Percentiles rank a stretch among this genome's conserved stretches.
phyloP scores from a whole-genome alignment of 2,797 vertebrate genomes.

The Ara ararauna region DNA sequence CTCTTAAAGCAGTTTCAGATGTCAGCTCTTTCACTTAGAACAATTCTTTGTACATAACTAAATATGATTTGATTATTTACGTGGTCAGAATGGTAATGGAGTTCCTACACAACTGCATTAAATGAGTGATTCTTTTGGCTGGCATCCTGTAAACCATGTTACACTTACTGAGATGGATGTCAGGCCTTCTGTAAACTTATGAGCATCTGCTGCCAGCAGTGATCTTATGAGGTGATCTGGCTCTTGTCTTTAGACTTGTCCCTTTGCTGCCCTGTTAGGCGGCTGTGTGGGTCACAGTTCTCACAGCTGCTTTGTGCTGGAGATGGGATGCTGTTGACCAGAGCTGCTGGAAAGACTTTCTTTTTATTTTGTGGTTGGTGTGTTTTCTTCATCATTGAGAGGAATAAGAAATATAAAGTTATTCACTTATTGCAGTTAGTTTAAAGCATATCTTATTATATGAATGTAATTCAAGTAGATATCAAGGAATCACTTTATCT shows the following conservation, averaged over 20 bases:
- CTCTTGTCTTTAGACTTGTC: not conserved
- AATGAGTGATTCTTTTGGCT: slow-evolving; percentile 1
- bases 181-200: not conserved
- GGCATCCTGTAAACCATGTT: not conserved
- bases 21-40: not conserved
- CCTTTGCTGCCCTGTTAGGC: not conserved
- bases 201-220: slow-evolving; percentile 25
- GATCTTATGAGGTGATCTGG: not conserved
- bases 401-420: not conserved
- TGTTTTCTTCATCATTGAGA: not conserved
- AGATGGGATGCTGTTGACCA: not conserved
- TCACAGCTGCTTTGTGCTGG: not conserved
- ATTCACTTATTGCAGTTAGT: not conserved
- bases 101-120: not conserved
- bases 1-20: slow-evolving; percentile 3
- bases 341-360: not conserved
- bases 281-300: not conserved
- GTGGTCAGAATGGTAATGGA: not conserved
- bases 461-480: not conserved
- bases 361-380: not conserved
- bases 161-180: not conserved
- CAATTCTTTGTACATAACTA: not conserved
- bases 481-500: not conserved
- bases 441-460: not conserved
- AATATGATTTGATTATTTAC: not conserved